Percentiles rank a stretch among this genome's conserved stretches.
These are phyloP conservation scores for Ariolimax columbianus DNA, from an alignment of 2,888 invertebrate genomes.

Conservation along the genomic window DNA sequence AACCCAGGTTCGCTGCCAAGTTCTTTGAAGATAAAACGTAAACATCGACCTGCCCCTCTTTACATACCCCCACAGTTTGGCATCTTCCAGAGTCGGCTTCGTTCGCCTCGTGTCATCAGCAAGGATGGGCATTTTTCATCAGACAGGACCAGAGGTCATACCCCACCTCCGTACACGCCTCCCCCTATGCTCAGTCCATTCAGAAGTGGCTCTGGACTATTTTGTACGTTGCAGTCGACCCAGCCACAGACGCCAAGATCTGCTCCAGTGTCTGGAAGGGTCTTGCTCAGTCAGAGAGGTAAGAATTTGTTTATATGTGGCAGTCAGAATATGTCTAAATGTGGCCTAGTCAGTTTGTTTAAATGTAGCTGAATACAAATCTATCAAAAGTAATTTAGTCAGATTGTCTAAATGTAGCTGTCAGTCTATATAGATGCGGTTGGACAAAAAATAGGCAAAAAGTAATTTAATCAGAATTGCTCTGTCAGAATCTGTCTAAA, in stretches of 20 bases:
- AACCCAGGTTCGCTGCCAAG: slow-evolving; percentile 85
- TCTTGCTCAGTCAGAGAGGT: slow-evolving; percentile 54
- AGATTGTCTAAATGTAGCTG: too few relatives aligned
- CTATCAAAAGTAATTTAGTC: too few relatives aligned
- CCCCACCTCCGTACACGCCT: slow-evolving; percentile 89
- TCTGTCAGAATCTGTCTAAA: too few relatives aligned
- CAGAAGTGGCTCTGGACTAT: slow-evolving; percentile 91
- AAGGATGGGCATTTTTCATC: slow-evolving; percentile 60
- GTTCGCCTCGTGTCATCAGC: slow-evolving; percentile 78
- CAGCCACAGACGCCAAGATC: slow-evolving; percentile 73
- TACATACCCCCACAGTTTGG: slow-evolving; percentile 80
- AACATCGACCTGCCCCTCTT: slow-evolving; percentile 79
- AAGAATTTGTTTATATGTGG: not conserved
- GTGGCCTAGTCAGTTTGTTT: too few relatives aligned
- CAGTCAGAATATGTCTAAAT: too few relatives aligned
- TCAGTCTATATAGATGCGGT: too few relatives aligned
- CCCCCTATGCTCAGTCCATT: slow-evolving; percentile 96
- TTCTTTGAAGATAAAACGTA: slow-evolving; percentile 74
- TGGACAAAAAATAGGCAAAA: too few relatives aligned
- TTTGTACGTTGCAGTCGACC: slow-evolving; percentile 80
- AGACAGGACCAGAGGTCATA: slow-evolving; percentile 62
- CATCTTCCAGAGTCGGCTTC: slow-evolving; percentile 81
- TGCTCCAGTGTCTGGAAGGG: slow-evolving; percentile 73
- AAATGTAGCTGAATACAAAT: too few relatives aligned
- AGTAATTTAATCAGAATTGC: too few relatives aligned